These are phyloP conservation scores for Kradibia gibbosae DNA, from an alignment of 1,140 invertebrate species.

Conservation along the genomic window DNA sequence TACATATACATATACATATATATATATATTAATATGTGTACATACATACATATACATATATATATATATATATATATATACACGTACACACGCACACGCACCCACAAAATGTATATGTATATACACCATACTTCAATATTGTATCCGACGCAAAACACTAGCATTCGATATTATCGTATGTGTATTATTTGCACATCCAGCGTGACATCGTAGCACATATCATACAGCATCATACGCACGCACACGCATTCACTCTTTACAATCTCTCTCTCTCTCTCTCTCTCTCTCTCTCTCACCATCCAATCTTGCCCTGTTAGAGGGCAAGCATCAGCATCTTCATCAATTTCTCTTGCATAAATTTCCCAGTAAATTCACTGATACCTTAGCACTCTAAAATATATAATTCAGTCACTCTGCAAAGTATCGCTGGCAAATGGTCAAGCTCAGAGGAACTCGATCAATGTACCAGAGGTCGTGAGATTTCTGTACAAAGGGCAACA, in stretches of 20 bases:
- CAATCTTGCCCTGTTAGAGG: neutral
- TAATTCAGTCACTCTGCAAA: conserved; percentile 33
- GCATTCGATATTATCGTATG: neutral
- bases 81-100: conserved; percentile 20
- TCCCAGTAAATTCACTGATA: neutral
- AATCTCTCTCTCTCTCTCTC: neutral
- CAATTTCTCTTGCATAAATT: conserved; percentile 13
- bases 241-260: neutral
- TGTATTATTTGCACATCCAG: neutral
- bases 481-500: conserved; percentile 37
- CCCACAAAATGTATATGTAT: too few relatives aligned
- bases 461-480: conserved; percentile 34
- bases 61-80: neutral
- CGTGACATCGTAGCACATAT: neutral
- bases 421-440: neutral
- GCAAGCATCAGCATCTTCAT: neutral
- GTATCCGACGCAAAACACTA: conserved; percentile 3
- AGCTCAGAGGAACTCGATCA: conserved; percentile 7
- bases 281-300: neutral
- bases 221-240: neutral
- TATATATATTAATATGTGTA: conserved; percentile 7
- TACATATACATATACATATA: neutral
- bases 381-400: conserved; percentile 44
- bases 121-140: neutral
- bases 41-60: neutral